Conservation (phyloP, 2,797 vertebrate species). For the Sebastes vulpes region DNA sequence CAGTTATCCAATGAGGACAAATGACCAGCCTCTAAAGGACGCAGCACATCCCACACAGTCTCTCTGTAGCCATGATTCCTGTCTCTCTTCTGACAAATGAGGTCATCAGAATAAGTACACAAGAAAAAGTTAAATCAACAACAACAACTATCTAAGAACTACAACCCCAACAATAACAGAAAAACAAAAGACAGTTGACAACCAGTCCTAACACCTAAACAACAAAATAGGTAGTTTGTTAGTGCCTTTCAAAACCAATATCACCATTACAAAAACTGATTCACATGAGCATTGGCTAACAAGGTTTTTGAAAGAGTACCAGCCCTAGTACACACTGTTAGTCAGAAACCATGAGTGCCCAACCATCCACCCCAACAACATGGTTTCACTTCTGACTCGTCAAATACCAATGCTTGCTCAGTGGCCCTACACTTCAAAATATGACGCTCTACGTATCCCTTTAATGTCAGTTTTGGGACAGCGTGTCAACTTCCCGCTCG, state of each 20-base stretch:
- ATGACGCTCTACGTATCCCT: too few species aligned
- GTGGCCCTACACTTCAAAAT: too few species aligned
- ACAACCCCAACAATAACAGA: neutral
- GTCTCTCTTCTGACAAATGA: neutral
- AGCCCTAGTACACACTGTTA: too few species aligned
- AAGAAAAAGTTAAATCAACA: neutral
- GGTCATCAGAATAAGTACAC: neutral
- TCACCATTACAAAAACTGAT: neutral
- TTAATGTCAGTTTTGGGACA: too few species aligned
- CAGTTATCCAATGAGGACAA: neutral
- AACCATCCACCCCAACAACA: too few species aligned
- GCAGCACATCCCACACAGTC: neutral
- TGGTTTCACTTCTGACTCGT: too few species aligned
- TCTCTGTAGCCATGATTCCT: neutral
- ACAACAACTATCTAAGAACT: neutral
- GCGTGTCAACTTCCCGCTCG: too few species aligned
- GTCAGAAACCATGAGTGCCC: too few species aligned
- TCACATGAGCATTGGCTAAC: too few species aligned
- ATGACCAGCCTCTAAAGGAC: neutral
- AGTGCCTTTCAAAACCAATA: neutral
- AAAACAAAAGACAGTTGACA: neutral
- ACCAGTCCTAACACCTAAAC: neutral
- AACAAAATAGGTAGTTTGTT: neutral
- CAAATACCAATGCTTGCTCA: too few species aligned
- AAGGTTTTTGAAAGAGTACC: too few species aligned